These are phyloP conservation scores for Sphecodes monilicornis DNA, from an alignment of 2,888 invertebrate species.

Conservation along the genomic window DNA sequence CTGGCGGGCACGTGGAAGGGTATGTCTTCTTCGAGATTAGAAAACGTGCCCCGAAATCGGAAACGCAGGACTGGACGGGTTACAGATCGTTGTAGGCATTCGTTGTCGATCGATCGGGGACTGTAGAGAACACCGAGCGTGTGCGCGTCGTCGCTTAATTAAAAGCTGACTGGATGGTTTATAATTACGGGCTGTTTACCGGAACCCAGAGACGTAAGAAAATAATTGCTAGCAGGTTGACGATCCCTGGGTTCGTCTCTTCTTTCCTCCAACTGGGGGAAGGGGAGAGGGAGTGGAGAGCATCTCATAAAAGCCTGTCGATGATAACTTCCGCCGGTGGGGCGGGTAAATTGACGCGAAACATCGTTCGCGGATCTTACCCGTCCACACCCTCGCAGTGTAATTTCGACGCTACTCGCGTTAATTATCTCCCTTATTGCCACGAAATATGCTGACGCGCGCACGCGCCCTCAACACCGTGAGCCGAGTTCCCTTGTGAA, in stretches of 20 bases:
- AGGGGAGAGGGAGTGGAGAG: background rate
- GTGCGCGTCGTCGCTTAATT: slow-evolving; percentile 27
- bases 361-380: background rate
- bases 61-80: background rate
- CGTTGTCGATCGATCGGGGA: background rate
- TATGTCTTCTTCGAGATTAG: slow-evolving; percentile 31
- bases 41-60: slow-evolving; percentile 36
- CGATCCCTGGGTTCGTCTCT: background rate
- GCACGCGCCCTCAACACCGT: background rate
- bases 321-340: slow-evolving; percentile 9
- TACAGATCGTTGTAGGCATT: background rate
- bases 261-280: background rate
- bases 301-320: background rate
- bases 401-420: slow-evolving; percentile 37
- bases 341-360: slow-evolving; percentile 3
- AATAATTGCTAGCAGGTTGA: slow-evolving; percentile 4
- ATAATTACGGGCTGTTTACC: slow-evolving; percentile 28
- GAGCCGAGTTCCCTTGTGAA: background rate
- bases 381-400: background rate
- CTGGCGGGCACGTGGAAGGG: background rate
- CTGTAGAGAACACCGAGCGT: background rate
- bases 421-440: slow-evolving; percentile 43
- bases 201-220: slow-evolving; percentile 11
- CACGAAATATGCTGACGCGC: slow-evolving; percentile 12
- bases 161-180: background rate